These are phyloP conservation scores for Microdon myrmicae DNA, from an alignment of 2,888 invertebrate species.

Conservation along the genomic window DNA sequence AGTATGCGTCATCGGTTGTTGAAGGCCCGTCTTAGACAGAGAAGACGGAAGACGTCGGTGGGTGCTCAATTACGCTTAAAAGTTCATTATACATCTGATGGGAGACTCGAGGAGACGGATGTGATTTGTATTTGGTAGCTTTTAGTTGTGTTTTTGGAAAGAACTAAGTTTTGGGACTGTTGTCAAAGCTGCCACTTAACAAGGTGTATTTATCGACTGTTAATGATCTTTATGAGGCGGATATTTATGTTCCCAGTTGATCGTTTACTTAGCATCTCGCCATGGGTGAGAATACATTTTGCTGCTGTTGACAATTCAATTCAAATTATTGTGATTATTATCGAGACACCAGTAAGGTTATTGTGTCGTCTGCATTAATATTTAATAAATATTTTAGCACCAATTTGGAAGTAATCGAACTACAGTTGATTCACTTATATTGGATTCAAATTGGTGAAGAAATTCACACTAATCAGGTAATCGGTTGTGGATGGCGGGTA, in stretches of 20 bases:
- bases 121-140: constrained; percentile 39
- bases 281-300: constrained; percentile 28
- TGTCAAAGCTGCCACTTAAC: constrained; percentile 50
- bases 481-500: no score
- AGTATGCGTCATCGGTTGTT: no score
- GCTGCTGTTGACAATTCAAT: constrained; percentile 22
- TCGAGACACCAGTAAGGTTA: constrained; percentile 3
- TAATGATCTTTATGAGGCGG: constrained; percentile 39
- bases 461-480: no score
- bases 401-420: no score
- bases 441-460: no score
- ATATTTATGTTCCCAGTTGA: constrained; percentile 41
- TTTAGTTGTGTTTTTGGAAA: constrained; percentile 18
- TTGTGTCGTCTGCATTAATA: constrained; percentile 14
- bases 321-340: constrained; percentile 21
- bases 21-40: no score
- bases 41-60: no score
- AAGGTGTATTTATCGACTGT: constrained; percentile 50
- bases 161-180: constrained; percentile 45
- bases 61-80: no score
- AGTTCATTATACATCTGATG: no score
- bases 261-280: constrained; percentile 29
- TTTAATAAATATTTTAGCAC: constrained; percentile 11
- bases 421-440: no score
- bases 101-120: no score